These are phyloP conservation scores for Phyllopteryx taeniolatus DNA, from an alignment of 2,113 vertebrate species.

Conservation along the genomic window DNA sequence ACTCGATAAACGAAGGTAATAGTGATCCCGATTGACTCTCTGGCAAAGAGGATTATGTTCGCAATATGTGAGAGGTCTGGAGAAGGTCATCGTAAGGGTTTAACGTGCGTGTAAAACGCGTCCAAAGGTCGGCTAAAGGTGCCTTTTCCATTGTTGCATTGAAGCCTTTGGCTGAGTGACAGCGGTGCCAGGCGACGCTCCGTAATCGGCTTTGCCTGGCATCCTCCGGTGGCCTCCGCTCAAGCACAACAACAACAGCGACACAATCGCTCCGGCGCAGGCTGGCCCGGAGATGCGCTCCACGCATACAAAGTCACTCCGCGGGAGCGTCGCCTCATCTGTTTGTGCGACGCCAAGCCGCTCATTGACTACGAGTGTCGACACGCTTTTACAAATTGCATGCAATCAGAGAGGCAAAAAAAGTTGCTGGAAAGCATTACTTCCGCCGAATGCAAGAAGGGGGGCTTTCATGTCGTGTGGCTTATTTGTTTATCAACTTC, in stretches of 20 bases:
- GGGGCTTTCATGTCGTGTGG: neutral
- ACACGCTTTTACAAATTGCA: neutral
- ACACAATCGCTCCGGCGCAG: slow-evolving; percentile 60
- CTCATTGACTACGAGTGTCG: neutral
- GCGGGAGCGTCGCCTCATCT: neutral
- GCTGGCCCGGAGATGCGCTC: slow-evolving; percentile 17
- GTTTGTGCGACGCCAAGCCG: neutral
- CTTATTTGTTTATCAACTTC: neutral
- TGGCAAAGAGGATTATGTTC: neutral
- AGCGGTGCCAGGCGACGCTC: slow-evolving; percentile 49
- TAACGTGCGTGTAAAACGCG: neutral
- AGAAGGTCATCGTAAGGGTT: neutral
- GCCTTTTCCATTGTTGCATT: slow-evolving; percentile 32
- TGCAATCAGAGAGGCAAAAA: neutral
- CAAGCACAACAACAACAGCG: slow-evolving; percentile 65
- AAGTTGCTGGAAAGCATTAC: neutral
- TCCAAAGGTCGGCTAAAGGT: slow-evolving; percentile 9
- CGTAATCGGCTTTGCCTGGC: slow-evolving; percentile 61
- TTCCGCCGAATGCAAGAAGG: neutral
- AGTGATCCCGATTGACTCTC: neutral
- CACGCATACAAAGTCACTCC: slow-evolving; percentile 19
- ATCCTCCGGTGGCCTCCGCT: slow-evolving; percentile 61
- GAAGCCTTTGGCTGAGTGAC: slow-evolving; percentile 46
- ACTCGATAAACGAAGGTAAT: neutral
- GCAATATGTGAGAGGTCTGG: neutral